Conservation (phyloP, 1,140 invertebrate genomes). For the Drosophila murphyi region DNA sequence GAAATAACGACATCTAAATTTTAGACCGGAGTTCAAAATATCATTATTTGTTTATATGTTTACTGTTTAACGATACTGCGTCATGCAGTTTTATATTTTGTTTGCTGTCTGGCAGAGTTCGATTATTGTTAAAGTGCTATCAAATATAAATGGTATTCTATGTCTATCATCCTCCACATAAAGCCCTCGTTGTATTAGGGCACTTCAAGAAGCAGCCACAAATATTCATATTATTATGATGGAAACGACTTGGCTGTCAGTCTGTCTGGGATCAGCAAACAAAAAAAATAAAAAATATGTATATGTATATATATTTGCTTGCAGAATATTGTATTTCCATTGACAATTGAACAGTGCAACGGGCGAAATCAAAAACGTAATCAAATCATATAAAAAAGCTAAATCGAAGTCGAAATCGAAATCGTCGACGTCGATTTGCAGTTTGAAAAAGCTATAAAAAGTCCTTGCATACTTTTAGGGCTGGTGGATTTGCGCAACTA, state of each 20-base stretch:
- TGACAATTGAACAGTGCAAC: constrained; percentile 69
- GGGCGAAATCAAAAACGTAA: constrained; percentile 67
- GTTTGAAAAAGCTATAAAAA: constrained; percentile 48
- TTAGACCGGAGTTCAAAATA: too few relatives aligned
- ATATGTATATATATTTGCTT: constrained; percentile 40
- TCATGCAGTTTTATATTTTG: too few relatives aligned
- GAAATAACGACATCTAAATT: too few relatives aligned
- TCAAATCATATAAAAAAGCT: constrained; percentile 74
- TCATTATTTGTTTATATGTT: too few relatives aligned
- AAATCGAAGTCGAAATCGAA: constrained; percentile 48
- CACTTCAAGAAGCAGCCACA: constrained; percentile 29
- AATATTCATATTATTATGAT: constrained; percentile 69
- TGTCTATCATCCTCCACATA: not conserved
- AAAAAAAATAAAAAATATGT: too few relatives aligned
- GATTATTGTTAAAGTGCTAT: too few relatives aligned
- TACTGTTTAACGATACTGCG: too few relatives aligned
- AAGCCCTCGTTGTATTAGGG: not conserved
- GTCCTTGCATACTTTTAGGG: constrained; percentile 59
- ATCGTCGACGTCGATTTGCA: constrained; percentile 61
- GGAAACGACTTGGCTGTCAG: constrained; percentile 11
- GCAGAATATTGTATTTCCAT: constrained; percentile 73
- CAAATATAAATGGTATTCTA: too few relatives aligned
- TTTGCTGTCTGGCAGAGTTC: too few relatives aligned
- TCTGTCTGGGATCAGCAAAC: constrained; percentile 6
- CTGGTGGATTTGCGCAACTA: constrained; percentile 67